These are phyloP conservation scores for Podarcis raffonei DNA, from an alignment of 2,113 vertebrate species.

Conservation along the genomic window DNA sequence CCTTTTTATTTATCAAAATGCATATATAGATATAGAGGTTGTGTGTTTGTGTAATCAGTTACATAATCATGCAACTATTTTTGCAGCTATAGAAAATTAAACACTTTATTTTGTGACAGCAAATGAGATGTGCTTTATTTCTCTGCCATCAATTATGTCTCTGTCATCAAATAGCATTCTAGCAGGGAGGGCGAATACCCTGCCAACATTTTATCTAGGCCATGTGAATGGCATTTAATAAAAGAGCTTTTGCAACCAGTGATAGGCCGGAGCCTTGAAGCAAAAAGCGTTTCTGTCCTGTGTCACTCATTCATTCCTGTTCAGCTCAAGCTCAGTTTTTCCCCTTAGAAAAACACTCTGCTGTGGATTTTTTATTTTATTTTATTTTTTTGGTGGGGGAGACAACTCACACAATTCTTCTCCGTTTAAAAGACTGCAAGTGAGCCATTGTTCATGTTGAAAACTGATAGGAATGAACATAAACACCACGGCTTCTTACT, in stretches of 20 bases:
- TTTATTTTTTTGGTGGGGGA: no score
- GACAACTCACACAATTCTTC: not conserved
- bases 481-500: not conserved
- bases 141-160: conserved; percentile 42
- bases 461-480: not conserved
- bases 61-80: conserved; percentile 32
- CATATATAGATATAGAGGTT: not conserved
- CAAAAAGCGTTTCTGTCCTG: conserved; percentile 62
- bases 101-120: conserved; percentile 54
- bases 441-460: conserved; percentile 29
- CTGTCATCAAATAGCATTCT: conserved; percentile 50
- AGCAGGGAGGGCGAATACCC: conserved; percentile 35
- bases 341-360: conserved; percentile 33
- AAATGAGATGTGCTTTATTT: conserved; percentile 64
- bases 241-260: conserved; percentile 65
- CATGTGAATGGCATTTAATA: conserved; percentile 73
- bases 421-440: not conserved
- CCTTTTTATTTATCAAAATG: not conserved
- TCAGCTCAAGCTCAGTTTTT: conserved; percentile 48
- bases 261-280: conserved; percentile 66
- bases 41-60: conserved; percentile 28
- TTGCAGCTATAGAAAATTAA: conserved; percentile 28
- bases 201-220: conserved; percentile 60
- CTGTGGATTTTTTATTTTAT: conserved; percentile 19
- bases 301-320: conserved; percentile 64